Percentiles rank a stretch among this genome's conserved stretches.
Conservation (phyloP, 2,888 invertebrate genomes). For the Adineta ricciae region DNA sequence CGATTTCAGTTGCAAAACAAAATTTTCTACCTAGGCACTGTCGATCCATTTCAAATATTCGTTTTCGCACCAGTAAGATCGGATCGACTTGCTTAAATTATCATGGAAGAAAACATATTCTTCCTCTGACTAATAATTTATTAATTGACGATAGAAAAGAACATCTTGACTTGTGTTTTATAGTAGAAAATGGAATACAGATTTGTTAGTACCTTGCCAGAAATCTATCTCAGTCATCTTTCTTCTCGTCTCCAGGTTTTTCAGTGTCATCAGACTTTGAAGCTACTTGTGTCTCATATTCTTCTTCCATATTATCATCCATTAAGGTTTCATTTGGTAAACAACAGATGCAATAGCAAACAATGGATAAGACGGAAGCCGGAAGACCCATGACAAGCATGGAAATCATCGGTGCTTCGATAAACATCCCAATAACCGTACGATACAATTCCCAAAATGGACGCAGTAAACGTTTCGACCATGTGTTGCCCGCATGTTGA, state of each 20-base stretch:
- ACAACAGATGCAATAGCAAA: conserved; percentile 33
- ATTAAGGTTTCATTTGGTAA: neutral
- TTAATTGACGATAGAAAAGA: no score
- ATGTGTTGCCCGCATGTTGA: neutral
- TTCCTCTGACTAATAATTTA: no score
- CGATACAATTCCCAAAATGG: conserved; percentile 33
- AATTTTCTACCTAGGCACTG: no score
- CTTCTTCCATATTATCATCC: neutral
- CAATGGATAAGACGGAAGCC: conserved; percentile 27
- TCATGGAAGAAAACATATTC: no score
- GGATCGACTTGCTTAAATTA: no score
- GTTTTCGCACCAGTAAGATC: no score
- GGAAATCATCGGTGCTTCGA: conserved; percentile 29
- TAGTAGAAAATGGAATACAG: no score
- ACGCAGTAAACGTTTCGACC: neutral
- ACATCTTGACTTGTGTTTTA: no score
- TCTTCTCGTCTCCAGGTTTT: neutral
- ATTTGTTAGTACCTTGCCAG: no score
- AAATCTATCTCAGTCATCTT: neutral
- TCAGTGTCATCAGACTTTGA: no score
- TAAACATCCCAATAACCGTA: conserved; percentile 28
- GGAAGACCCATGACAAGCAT: conserved; percentile 31
- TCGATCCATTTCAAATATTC: no score
- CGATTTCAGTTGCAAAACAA: no score
- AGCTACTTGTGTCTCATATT: neutral